Evolutionary conservation across 2,888 invertebrate genomes (phyloP).

Genomic region (Rotaria magnacalcarata): DNA sequence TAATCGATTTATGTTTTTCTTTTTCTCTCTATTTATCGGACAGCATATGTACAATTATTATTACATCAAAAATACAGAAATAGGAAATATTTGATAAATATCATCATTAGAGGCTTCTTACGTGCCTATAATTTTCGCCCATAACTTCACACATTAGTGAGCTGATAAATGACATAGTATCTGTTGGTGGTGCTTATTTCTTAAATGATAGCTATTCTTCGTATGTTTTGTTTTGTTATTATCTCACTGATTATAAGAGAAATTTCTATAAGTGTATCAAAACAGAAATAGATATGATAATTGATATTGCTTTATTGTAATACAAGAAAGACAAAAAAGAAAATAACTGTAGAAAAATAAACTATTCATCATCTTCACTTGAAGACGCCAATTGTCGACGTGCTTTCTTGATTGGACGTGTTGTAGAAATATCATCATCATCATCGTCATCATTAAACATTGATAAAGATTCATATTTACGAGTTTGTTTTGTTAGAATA

Average conservation of each 20-base stretch:
- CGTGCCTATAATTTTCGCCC: background rate
- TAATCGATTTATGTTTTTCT: background rate
- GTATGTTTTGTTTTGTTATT: background rate
- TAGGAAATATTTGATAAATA: background rate
- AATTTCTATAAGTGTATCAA: background rate
- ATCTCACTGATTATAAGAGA: background rate
- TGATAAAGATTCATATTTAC: background rate
- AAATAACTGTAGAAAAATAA: background rate
- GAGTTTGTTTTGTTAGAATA: background rate
- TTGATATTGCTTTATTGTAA: background rate
- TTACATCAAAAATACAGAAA: background rate
- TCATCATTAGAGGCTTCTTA: background rate
- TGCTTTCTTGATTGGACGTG: background rate
- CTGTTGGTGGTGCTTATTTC: background rate
- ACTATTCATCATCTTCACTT: background rate
- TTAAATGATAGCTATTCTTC: too few relatives aligned
- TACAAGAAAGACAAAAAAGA: background rate
- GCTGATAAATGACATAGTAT: background rate
- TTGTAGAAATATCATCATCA: background rate
- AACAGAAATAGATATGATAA: background rate
- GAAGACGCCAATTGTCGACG: background rate
- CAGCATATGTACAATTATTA: background rate
- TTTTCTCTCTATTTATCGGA: conserved; percentile 1
- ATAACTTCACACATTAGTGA: background rate
- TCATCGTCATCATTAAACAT: background rate